phyloP scores from a whole-genome alignment of 2,113 vertebrate species.

The Trochalopteron elliotii region DNA sequence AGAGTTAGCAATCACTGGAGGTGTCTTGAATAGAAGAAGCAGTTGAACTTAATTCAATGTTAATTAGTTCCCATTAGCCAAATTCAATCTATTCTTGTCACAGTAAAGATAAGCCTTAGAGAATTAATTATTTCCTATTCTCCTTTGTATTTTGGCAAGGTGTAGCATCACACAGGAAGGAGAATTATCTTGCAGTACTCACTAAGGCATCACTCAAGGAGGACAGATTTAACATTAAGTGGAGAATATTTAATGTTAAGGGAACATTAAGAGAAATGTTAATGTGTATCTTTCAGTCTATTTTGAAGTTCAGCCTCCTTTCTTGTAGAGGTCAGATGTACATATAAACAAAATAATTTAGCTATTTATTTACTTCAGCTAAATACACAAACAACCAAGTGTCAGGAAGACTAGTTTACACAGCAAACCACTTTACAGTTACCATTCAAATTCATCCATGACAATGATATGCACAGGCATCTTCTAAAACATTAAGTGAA shows the following conservation, averaged over 20 bases:
- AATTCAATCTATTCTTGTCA: slow-evolving; percentile 5
- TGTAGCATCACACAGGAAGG: not conserved
- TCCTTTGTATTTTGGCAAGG: not conserved
- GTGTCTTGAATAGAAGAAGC: not conserved
- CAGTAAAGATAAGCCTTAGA: slow-evolving; percentile 1
- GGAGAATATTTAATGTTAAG: not conserved
- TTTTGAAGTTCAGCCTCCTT: not conserved
- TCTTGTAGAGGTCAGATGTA: not conserved
- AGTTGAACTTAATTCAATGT: slow-evolving; percentile 10
- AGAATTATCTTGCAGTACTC: not conserved
- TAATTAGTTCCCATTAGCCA: not conserved
- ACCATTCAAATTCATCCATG: not conserved
- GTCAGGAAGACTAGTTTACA: not conserved
- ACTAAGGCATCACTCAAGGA: not conserved
- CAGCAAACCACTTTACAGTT: not conserved
- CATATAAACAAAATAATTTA: not conserved
- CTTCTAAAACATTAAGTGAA: not conserved
- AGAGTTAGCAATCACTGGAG: not conserved
- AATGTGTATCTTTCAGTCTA: not conserved
- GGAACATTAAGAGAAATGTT: not conserved
- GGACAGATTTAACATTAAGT: not conserved
- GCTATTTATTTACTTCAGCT: not conserved
- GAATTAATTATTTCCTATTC: not conserved
- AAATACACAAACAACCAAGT: not conserved
- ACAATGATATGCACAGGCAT: not conserved